Percentiles rank a stretch among this genome's conserved stretches.
Conservation (phyloP, 2,888 invertebrate species). For the Dinocampus coccinellae region DNA sequence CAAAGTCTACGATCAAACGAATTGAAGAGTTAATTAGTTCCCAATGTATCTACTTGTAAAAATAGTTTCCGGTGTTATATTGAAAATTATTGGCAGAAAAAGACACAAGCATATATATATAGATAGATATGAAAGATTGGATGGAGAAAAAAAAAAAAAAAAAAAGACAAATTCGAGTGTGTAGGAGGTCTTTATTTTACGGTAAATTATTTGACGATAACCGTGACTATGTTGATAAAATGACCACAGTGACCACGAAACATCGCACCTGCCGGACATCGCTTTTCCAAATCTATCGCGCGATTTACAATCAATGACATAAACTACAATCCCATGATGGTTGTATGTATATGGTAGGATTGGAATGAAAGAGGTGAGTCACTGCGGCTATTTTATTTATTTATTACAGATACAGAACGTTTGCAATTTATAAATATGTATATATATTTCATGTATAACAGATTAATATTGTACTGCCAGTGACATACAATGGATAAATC, state of each 20-base stretch:
- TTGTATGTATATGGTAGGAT: conserved; percentile 25
- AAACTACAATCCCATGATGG: conserved; percentile 50
- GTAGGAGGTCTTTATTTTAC: conserved; percentile 41
- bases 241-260: conserved; percentile 32
- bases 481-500: background rate
- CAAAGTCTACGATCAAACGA: no score
- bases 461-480: conserved; percentile 12
- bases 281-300: conserved; percentile 53
- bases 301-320: conserved; percentile 56
- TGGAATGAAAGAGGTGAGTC: conserved; percentile 1
- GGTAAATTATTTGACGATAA: conserved; percentile 53
- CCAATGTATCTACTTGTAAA: no score
- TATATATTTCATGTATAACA: conserved; percentile 1
- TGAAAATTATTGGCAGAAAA: no score
- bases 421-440: background rate
- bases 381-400: background rate
- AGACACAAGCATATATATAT: background rate
- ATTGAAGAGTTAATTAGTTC: no score
- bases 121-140: background rate
- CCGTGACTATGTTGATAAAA: conserved; percentile 45
- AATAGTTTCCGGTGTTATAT: no score
- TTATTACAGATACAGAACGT: no score
- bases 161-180: conserved; percentile 32
- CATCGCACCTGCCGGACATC: conserved; percentile 47
- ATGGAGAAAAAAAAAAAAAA: conserved; percentile 5